A percentile compares a stretch with the other conserved stretches of the same genome.
These are phyloP conservation scores for Epizoanthus fatuus DNA, from an alignment of 92 coral and sea anemone genomes.

Conservation along the genomic window DNA sequence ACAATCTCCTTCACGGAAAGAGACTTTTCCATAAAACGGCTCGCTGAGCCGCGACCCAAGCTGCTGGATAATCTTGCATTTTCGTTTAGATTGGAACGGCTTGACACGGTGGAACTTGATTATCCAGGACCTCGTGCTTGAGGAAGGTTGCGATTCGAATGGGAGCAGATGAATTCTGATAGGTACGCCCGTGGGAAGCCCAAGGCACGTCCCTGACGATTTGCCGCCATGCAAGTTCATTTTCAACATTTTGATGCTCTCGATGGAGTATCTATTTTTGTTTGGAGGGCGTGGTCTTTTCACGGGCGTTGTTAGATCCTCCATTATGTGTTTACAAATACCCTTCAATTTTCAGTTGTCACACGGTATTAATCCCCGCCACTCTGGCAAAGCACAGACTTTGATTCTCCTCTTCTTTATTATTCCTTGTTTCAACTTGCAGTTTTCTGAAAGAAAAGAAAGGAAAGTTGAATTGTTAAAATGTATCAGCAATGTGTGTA, in stretches of 20 bases:
- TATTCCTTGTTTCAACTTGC: too few species aligned
- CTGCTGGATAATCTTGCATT: slow-evolving; percentile 37
- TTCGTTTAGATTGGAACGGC: slow-evolving; percentile 40
- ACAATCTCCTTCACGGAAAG: slow-evolving; percentile 51
- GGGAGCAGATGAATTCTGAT: slow-evolving; percentile 35
- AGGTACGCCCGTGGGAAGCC: slow-evolving; percentile 42
- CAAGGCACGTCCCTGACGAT: slow-evolving; percentile 38
- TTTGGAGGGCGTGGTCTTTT: slow-evolving; percentile 28
- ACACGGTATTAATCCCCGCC: too few species aligned
- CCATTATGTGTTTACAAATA: slow-evolving; percentile 3
- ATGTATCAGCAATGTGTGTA: too few species aligned
- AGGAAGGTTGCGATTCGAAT: slow-evolving; percentile 41
- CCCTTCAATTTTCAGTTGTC: too few species aligned
- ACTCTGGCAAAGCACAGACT: too few species aligned
- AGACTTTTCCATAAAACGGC: slow-evolving; percentile 43
- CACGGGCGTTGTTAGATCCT: slow-evolving; percentile 23
- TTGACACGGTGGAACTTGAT: slow-evolving; percentile 39
- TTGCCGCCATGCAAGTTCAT: slow-evolving; percentile 32
- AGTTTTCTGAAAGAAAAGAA: too few species aligned
- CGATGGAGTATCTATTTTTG: slow-evolving; percentile 39
- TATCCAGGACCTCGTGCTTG: slow-evolving; percentile 34
- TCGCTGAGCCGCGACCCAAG: slow-evolving; percentile 45
- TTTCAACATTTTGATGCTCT: slow-evolving; percentile 34
- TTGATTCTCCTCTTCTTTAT: too few species aligned
- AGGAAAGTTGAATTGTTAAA: too few species aligned